These are phyloP conservation scores for Scytalopus superciliaris DNA, from an alignment of 2,113 vertebrate genomes.

Conservation along the genomic window DNA sequence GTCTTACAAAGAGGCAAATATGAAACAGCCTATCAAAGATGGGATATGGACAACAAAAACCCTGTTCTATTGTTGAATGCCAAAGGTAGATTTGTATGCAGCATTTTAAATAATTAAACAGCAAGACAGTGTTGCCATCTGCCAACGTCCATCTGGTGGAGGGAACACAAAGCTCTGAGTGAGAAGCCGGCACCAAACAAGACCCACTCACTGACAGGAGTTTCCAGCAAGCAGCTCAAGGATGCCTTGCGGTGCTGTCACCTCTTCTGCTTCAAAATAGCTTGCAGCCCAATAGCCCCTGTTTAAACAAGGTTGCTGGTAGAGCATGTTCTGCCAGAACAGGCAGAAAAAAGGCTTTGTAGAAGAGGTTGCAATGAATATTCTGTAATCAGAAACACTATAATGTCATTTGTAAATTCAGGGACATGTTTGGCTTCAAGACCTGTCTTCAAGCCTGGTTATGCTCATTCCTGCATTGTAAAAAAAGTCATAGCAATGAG, in stretches of 20 bases:
- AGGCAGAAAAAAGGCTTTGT: not conserved
- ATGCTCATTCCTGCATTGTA: not conserved
- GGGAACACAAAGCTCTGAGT: conserved; percentile 24
- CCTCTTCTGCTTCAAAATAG: not conserved
- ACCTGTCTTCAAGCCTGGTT: not conserved
- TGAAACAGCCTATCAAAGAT: not conserved
- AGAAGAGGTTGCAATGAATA: not conserved
- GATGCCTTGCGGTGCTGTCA: not conserved
- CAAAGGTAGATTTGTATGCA: conserved; percentile 39
- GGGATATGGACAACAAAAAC: not conserved
- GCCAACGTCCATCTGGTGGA: conserved; percentile 38
- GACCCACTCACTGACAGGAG: not conserved
- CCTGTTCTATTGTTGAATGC: not conserved
- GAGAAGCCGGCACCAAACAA: not conserved
- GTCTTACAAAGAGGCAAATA: not conserved
- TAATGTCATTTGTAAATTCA: not conserved
- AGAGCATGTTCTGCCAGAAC: not conserved
- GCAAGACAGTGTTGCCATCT: conserved; percentile 56
- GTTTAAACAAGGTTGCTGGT: not conserved
- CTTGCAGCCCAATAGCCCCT: not conserved
- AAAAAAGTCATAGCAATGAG: not conserved
- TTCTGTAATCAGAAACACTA: not conserved
- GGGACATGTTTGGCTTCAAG: not conserved
- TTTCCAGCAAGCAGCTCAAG: not conserved
- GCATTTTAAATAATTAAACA: conserved; percentile 43